Base-by-base conservation (phyloP, 92 coral and sea anemone genomes). In the Pocillopora meandrina region DNA sequence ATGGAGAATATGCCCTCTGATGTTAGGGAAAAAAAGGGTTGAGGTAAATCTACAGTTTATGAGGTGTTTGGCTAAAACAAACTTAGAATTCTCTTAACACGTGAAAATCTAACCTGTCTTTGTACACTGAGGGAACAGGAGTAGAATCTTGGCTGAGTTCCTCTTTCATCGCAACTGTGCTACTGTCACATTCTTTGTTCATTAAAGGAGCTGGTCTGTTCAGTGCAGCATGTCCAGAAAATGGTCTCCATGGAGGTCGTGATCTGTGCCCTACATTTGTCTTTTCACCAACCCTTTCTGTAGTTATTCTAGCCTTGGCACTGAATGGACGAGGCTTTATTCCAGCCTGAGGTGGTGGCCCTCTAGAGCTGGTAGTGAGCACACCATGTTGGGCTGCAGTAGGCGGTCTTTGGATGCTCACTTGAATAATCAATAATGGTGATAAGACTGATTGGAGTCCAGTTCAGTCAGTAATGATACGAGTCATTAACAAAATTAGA, bases 201-300 rank as follows among this genome's bases (percentile, higher is more conserved):
- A n/a, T 36, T 14, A 61, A 31, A 19, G 56, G 68, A 61, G 59
- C 20, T 19, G 61, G 72, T 63, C 82, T 62, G 26, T 33, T 64
- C 5, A 78, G 71, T n/a, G 82, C 20, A 36, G 82, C 82, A 78
- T 78, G 70, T 12, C 82, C 82, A 60, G 82, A 78, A 11, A 78
- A 78, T 61, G 82, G 82, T 42, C 82, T 78, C 82, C 82, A 78
- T 3, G 82, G 82, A 12, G 34, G 56, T 61, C 82, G 42, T 78
- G 34, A 5, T 17, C 42, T 64, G 8, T 56, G 35, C 21, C 35
- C 10, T 61, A 47, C 34, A 12, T 56, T 23, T 60, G 70, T 42
- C 66, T 61, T 57, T 20, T 31, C 61, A 9, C 59, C 82, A 57
- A 55, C 63, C 36, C 13, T 74, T 7, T 74, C 63, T 61, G 82